Conservation (phyloP, 2,113 vertebrate species). For the Alligator mississippiensis region DNA sequence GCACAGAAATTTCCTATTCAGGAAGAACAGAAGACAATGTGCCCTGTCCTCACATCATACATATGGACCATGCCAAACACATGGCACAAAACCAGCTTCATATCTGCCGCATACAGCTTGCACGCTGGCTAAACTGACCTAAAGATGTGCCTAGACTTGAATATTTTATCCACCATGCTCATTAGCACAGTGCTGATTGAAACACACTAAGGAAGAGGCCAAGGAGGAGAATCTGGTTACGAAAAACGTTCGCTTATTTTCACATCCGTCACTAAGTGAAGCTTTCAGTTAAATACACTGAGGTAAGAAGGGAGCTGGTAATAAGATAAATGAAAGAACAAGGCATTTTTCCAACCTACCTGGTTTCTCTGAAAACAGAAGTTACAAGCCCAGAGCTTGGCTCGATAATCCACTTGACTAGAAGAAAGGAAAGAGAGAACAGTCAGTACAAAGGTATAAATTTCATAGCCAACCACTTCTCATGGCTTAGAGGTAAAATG, state of each 20-base stretch:
- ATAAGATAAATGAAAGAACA: neutral
- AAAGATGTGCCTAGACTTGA: neutral
- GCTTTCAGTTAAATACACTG: neutral
- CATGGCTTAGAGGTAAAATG: neutral
- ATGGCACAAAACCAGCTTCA: neutral
- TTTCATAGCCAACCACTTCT: constrained; percentile 8
- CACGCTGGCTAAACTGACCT: neutral
- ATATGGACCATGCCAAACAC: neutral
- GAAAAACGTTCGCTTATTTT: neutral
- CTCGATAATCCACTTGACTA: constrained; percentile 96
- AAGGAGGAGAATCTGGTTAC: neutral
- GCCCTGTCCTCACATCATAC: neutral
- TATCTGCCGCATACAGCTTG: neutral
- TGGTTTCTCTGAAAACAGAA: constrained; percentile 99
- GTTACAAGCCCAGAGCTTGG: constrained; percentile 98
- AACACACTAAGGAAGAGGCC: neutral
- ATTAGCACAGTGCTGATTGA: neutral
- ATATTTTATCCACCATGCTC: neutral
- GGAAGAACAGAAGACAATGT: neutral
- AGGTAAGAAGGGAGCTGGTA: neutral
- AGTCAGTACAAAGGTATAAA: neutral
- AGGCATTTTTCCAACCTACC: constrained; percentile 74
- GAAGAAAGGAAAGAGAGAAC: constrained; percentile 42
- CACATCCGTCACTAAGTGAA: neutral
- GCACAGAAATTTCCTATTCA: neutral